These are phyloP conservation scores for Ptilorrhoa leucosticta DNA, from an alignment of 2,113 vertebrate genomes.

Conservation along the genomic window DNA sequence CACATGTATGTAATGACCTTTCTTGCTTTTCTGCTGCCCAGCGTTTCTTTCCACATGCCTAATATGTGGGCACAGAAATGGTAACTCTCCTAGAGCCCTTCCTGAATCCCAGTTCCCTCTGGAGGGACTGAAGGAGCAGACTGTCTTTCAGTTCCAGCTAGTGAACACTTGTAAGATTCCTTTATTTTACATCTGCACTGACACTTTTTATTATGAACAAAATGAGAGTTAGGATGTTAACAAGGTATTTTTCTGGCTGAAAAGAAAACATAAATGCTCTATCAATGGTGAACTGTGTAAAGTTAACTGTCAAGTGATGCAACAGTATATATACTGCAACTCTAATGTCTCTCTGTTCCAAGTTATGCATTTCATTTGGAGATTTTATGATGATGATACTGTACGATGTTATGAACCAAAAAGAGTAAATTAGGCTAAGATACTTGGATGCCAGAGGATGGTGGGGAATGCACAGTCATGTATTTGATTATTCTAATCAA, in stretches of 20 bases:
- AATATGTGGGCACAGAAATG: background rate
- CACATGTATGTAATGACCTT: background rate
- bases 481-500: background rate
- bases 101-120: background rate
- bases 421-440: background rate
- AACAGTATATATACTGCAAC: background rate
- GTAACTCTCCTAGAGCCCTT: background rate
- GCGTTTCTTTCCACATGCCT: background rate
- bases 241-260: background rate
- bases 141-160: background rate
- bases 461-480: background rate
- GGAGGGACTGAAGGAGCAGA: background rate
- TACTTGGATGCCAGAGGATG: background rate
- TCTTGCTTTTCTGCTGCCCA: background rate
- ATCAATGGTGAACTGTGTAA: background rate
- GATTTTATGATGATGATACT: background rate
- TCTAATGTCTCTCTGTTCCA: background rate
- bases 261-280: background rate
- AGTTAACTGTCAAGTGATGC: background rate
- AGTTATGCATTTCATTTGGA: background rate
- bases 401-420: background rate
- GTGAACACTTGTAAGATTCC: background rate
- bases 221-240: background rate
- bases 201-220: background rate
- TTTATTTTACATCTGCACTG: background rate